These are phyloP conservation scores for Aradus depressus DNA, from an alignment of 2,888 invertebrate genomes.

Conservation along the genomic window DNA sequence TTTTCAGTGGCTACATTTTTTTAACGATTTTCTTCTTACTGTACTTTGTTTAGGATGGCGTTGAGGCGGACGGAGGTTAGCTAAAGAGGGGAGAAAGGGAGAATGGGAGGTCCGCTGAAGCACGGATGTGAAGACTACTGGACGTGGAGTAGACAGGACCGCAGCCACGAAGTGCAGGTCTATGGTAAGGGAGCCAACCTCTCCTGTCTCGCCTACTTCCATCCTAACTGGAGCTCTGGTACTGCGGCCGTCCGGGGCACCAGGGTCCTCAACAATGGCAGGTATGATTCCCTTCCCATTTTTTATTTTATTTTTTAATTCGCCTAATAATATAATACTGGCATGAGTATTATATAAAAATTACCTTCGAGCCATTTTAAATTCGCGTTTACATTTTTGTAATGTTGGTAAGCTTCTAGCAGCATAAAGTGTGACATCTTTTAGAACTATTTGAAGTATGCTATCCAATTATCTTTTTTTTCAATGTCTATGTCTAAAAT, in stretches of 20 bases:
- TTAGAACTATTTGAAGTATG: too few relatives aligned
- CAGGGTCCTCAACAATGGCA: constrained; percentile 49
- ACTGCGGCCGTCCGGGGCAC: constrained; percentile 60
- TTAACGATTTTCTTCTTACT: too few relatives aligned
- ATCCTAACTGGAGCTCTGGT: constrained; percentile 65
- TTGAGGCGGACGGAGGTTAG: too few relatives aligned
- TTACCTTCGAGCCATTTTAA: too few relatives aligned
- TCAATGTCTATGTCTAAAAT: too few relatives aligned
- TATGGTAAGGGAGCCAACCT: constrained; percentile 39
- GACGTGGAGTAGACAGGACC: constrained; percentile 53
- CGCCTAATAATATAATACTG: neutral
- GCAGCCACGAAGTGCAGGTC: constrained; percentile 43
- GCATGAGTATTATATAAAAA: too few relatives aligned
- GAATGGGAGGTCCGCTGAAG: constrained; percentile 34
- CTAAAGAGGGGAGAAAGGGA: neutral
- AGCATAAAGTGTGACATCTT: too few relatives aligned
- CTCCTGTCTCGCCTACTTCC: constrained; percentile 52
- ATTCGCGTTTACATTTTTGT: too few relatives aligned
- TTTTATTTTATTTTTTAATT: neutral
- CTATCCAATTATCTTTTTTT: too few relatives aligned
- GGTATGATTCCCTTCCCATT: constrained; percentile 26
- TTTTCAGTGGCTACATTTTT: too few relatives aligned
- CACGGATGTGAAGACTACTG: constrained; percentile 53
- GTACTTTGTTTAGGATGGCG: too few relatives aligned
- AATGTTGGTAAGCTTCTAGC: too few relatives aligned